Evolutionary conservation across 2,797 vertebrate species (phyloP), one percentile per base, ranked within the genome.

Genomic region (Nannoperca obscura): DNA sequence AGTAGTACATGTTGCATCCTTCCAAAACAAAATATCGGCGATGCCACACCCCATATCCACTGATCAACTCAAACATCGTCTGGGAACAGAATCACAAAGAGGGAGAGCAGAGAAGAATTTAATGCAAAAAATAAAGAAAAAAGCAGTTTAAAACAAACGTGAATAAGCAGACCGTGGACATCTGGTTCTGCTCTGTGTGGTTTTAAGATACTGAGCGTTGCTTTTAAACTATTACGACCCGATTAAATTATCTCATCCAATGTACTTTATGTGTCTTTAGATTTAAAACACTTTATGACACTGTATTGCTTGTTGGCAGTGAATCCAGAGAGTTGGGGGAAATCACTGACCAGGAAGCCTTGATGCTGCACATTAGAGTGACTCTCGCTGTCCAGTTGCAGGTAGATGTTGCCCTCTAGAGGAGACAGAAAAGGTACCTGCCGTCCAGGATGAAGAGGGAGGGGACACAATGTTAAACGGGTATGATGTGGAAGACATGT

Each of bases 401-500:
- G 82, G 86, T 96, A 95, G 67, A 96, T 89, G 88, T 92, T 93
- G 59, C 96, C 96, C 86, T 96, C 96, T 75, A 96, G 93, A 46
- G 96, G 96, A 36, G 96, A 96, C 20, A 96, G 90, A 65, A 96
- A 96, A 0, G 95, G 95, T 11, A 96, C 96, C 96, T 96, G 54
- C 7, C 34, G 70, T 2, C 1, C 5, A 0, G 27, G 30, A 59
- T 44, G 47, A 58, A 65, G 24, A 74, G 10, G 40, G 17, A 24
- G 15, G 13, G 6, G 12, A 61, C 8, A 30, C 22, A 1, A 9
- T 0, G 52, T 78, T 30, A 64, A 36, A 71, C 36, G 13, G 15
- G 13, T 4, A 4, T 1, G 6, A 76, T 17, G 22, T 30, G 3
- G 5, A 60, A 34, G 12, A 49, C 20, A 30, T 1, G 3, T 3